Base-by-base conservation (phyloP, 2,797 vertebrate species). In the Gymnothorax reevesii region DNA sequence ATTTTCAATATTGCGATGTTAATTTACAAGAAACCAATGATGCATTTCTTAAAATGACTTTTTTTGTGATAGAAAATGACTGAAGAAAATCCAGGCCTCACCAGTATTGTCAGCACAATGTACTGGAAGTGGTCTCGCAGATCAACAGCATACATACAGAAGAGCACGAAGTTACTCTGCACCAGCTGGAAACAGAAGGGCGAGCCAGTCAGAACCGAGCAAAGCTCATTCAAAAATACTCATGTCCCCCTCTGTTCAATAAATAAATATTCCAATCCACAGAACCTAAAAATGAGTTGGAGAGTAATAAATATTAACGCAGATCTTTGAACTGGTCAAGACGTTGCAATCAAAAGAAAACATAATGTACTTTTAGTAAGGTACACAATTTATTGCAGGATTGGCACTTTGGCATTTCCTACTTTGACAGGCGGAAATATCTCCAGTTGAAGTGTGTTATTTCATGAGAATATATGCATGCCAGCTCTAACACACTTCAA, bases 151-250 rank as follows among this genome's bases (percentile, higher is more conserved):
- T 99, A 97, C 3, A 96, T 98, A 91, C 98, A 99, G 95, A 99
- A 99, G 73, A 99, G 96, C 92, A 99, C 98, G 83, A 99, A 98
- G 93, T 99, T 99, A 93, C 96, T 97, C 94, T 99, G 98, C 59
- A 98, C 96, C 93, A 99, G 93, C 99, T 99, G 95, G 85, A 90
- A 92, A 94, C 88, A 88, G 82, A 83, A 52, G 88, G 91, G 15
- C 5, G 42, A 52, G 49, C 25, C 75, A 79, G 22, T 79, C 75
- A 79, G 0, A 52, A 79, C 4, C 42, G 54, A 77, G 33, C 73
- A 17, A 15, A 49, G 42, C 42, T 54, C n/a, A 0, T 15, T 54
- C 49, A 22, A 22, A 4, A 17, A 20, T 79, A 79, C 75, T 49
- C 75, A 79, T 17, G 22, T 22, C 17, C 75, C 49, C 75, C 27